These are phyloP conservation scores for Nemopilema nomurai DNA, from an alignment of 30 jellyfish, hydroid and myxozoan genomes.

Conservation along the genomic window DNA sequence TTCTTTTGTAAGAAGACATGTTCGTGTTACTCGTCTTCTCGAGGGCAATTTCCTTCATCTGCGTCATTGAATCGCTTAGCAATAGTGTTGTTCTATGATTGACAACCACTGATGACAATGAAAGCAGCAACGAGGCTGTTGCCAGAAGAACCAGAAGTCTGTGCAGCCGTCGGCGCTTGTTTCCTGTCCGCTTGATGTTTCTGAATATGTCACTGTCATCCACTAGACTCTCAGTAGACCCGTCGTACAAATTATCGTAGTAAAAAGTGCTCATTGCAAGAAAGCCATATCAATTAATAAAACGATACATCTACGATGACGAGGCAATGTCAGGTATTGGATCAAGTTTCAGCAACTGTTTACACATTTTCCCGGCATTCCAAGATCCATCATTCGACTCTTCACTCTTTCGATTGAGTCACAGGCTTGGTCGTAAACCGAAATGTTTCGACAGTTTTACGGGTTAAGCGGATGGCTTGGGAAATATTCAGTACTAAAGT, in stretches of 20 bases:
- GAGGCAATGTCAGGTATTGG: too few relatives aligned
- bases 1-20: not conserved
- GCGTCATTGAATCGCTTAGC: not conserved
- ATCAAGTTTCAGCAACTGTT: too few relatives aligned
- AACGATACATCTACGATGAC: too few relatives aligned
- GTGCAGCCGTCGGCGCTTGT: constrained; percentile 21
- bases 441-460: too few relatives aligned
- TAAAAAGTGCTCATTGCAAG: not conserved
- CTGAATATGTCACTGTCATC: constrained; percentile 44
- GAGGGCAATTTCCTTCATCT: not conserved
- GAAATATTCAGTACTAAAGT: too few relatives aligned
- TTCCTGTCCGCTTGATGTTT: constrained; percentile 5
- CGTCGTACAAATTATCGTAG: not conserved
- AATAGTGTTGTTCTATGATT: not conserved
- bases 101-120: not conserved
- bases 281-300: not conserved
- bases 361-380: too few relatives aligned
- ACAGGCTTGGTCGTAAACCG: too few relatives aligned
- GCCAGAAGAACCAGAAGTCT: constrained; percentile 11
- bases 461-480: too few relatives aligned
- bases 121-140: not conserved
- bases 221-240: constrained; percentile 32
- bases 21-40: not conserved
- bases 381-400: too few relatives aligned
- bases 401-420: too few relatives aligned